Base-by-base conservation (phyloP, 2,888 invertebrate genomes). In the Sericinus montela region DNA sequence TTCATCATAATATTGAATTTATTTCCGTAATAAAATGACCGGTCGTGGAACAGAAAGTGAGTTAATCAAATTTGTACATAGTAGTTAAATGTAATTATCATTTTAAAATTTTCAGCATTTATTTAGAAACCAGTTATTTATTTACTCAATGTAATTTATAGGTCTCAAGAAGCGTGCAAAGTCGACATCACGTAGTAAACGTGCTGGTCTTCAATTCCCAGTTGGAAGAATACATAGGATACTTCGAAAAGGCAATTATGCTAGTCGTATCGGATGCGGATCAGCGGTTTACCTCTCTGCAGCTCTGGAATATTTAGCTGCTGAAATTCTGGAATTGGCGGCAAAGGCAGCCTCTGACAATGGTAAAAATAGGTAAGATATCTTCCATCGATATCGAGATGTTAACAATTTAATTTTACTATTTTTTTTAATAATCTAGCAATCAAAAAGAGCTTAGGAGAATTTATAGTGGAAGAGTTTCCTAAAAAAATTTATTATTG, bases 341-440 rank as follows among this genome's bases (percentile, higher is more conserved):
- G 92, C 91, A 6, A 93, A 93, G 59, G 92, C 92, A 11, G 92
- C 93, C 0, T 73, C 89, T 30, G 93, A 94, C 65, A 94, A 94
- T 75, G 92, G 93, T 62, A 94, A 92, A 73, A 88, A 90, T 1
- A 90, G 92, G 80, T 72, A 51, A 28, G 36, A 23, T 15, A 8
- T n/a, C 8, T 13, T 32, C 10, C n/a, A 15, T 5, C 23, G n/a
- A n/a, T n/a, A 7, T 8, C 14, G 14, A 34, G 3, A 1, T 7
- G 25, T 25, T 2, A 25, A 25, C 4, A 19, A 19, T 19, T 19
- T 19, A 19, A 19, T 19, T 19, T 2, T 19, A 3, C 2, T 19
- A 19, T 3, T 19, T 19, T 19, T 19, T 19, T 19, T n/a, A n/a
- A n/a, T n/a, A n/a, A n/a, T n/a, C n/a, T n/a, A n/a, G n/a, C n/a